Percentiles rank a stretch among this genome's conserved stretches.
phyloP scores from a whole-genome alignment of 2,113 vertebrate genomes.

The Prunella himalayana region DNA sequence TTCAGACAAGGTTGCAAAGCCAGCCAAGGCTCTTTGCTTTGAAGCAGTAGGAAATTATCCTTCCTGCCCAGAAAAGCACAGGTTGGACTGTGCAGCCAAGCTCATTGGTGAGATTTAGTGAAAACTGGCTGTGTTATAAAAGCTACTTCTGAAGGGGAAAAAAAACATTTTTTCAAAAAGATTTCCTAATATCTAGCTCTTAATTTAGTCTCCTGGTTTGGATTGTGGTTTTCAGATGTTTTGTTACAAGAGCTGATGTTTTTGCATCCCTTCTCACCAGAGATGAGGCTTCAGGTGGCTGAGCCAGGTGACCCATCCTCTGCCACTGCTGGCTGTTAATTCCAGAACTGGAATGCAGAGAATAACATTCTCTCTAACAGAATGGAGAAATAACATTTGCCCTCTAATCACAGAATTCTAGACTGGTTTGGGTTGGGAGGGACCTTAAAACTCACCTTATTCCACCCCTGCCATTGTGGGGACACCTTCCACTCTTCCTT shows the following conservation, averaged over 20 bases:
- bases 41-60: neutral
- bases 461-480: neutral
- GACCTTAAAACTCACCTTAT: neutral
- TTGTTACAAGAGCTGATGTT: neutral
- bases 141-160: neutral
- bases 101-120: neutral
- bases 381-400: neutral
- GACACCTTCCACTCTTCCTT: neutral
- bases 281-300: neutral
- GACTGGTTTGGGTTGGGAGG: neutral
- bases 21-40: neutral
- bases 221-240: neutral
- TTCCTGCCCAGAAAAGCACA: neutral
- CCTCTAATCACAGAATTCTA: neutral
- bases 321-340: neutral
- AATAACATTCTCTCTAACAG: too few relatives aligned
- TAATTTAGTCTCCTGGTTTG: neutral
- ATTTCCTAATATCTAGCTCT: neutral
- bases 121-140: neutral
- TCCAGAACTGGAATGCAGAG: too few relatives aligned
- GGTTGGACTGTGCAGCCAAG: neutral
- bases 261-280: neutral
- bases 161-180: fast-evolving
- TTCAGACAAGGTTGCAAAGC: neutral
- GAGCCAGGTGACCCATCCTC: neutral